Evolutionary conservation across 2,888 invertebrate species (phyloP).

Genomic region (Anoplius nigerrimus): DNA sequence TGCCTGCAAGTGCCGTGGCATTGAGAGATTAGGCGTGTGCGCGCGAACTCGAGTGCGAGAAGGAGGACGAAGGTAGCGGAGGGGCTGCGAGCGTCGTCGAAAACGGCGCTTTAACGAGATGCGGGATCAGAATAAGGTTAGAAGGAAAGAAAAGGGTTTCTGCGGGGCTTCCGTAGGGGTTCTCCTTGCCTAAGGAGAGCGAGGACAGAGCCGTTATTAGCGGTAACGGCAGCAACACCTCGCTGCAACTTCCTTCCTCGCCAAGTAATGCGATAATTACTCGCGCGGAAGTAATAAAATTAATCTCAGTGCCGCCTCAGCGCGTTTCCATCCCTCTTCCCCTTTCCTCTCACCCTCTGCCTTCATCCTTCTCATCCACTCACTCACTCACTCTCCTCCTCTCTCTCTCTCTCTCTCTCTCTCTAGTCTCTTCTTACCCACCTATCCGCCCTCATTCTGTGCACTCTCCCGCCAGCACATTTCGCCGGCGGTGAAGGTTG

Average conservation of each 20-base stretch:
- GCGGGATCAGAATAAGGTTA: not conserved
- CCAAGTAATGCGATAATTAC: conserved; percentile 73
- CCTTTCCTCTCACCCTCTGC: not conserved
- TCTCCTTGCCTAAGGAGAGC: not conserved
- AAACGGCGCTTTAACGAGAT: too few species aligned
- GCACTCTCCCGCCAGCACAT: conserved; percentile 1
- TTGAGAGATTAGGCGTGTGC: too few species aligned
- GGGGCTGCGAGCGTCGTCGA: not conserved
- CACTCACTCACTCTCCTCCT: not conserved
- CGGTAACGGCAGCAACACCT: conserved; percentile 29
- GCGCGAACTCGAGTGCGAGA: too few species aligned
- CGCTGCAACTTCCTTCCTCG: conserved; percentile 59
- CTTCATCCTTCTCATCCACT: not conserved
- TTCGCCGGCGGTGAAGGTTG: conserved; percentile 28
- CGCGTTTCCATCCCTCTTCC: conserved; percentile 38
- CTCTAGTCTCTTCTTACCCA: conserved; percentile 8
- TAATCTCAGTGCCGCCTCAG: conserved; percentile 66
- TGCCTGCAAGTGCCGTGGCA: too few species aligned
- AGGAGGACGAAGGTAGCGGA: too few species aligned
- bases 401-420: not conserved
- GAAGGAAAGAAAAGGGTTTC: conserved; percentile 2
- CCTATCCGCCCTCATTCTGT: conserved; percentile 5
- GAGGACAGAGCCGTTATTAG: conserved; percentile 15
- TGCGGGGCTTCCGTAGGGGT: too few species aligned
- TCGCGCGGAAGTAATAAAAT: conserved; percentile 74